phyloP scores from a whole-genome alignment of 1,140 invertebrate genomes.

The Lethrus apterus region DNA sequence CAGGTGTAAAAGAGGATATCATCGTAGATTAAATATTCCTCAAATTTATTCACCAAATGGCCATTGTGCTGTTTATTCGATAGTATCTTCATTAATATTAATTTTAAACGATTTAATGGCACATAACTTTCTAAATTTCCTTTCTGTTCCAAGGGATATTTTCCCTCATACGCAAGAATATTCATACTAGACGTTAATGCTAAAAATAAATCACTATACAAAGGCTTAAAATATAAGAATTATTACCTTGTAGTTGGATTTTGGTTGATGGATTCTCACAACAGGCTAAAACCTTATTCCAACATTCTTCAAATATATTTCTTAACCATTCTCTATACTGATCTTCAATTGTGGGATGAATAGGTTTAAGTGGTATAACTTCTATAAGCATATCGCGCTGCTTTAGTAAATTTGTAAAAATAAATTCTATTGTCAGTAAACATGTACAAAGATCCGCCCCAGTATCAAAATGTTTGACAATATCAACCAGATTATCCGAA shows the following conservation, averaged over 20 bases:
- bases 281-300: conserved; percentile 46
- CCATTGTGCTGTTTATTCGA: conserved; percentile 45
- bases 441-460: conserved; percentile 46
- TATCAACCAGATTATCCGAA: conserved; percentile 54
- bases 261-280: conserved; percentile 45
- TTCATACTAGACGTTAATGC: conserved; percentile 60
- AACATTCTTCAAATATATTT: conserved; percentile 53
- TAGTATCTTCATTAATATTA: conserved; percentile 50
- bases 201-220: conserved; percentile 20
- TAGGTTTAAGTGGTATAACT: conserved; percentile 46
- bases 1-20: conserved; percentile 57
- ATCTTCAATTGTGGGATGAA: conserved; percentile 49
- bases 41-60: conserved; percentile 50
- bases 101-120: conserved; percentile 52
- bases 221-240: not conserved
- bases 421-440: conserved; percentile 57
- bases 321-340: conserved; percentile 53
- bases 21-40: conserved; percentile 54
- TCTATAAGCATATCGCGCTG: conserved; percentile 53
- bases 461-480: conserved; percentile 56
- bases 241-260: conserved; percentile 47
- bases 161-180: conserved; percentile 57
- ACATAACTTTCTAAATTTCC: conserved; percentile 48
- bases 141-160: conserved; percentile 47
- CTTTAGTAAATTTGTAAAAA: conserved; percentile 59